phyloP scores from a whole-genome alignment of 2,797 vertebrate species.

The Trachurus trachurus region DNA sequence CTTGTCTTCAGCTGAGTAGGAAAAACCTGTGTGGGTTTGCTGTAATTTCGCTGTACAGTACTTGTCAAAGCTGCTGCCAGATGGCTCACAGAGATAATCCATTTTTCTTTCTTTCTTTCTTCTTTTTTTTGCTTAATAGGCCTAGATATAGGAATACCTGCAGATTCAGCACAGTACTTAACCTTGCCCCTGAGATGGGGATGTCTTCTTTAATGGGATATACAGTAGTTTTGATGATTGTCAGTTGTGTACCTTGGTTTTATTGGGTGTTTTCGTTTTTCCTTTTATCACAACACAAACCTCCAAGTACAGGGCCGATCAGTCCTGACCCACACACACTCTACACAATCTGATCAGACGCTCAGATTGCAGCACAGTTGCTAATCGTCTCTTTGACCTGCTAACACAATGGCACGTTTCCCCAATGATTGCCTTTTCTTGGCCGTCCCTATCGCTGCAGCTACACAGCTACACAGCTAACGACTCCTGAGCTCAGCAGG shows the following conservation, averaged over 20 bases:
- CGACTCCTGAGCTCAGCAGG: slow-evolving; percentile 3
- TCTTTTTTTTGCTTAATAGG: too few species aligned
- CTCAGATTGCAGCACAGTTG: background rate
- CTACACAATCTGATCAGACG: background rate
- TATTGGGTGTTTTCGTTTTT: too few species aligned
- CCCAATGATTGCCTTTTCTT: slow-evolving; percentile 25
- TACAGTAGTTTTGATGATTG: too few species aligned
- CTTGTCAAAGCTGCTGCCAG: background rate
- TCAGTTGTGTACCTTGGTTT: too few species aligned
- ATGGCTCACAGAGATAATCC: slow-evolving; percentile 12
- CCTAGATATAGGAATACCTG: too few species aligned
- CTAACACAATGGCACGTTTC: slow-evolving; percentile 31
- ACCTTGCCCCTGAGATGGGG: too few species aligned
- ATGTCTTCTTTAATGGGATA: too few species aligned
- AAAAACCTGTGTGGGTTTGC: background rate
- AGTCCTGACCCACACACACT: background rate
- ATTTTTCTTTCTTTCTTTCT: background rate
- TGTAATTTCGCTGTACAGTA: background rate
- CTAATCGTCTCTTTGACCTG: background rate
- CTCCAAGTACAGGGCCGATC: too few species aligned
- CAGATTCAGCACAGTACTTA: too few species aligned
- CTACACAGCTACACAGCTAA: slow-evolving; percentile 7
- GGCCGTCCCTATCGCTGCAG: background rate
- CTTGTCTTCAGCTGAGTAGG: slow-evolving; percentile 35
- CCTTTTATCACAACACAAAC: background rate